Evolutionary conservation across 2,888 invertebrate species (phyloP), one percentile per base, ranked within the genome.

Genomic region (Ectemnius continuus): DNA sequence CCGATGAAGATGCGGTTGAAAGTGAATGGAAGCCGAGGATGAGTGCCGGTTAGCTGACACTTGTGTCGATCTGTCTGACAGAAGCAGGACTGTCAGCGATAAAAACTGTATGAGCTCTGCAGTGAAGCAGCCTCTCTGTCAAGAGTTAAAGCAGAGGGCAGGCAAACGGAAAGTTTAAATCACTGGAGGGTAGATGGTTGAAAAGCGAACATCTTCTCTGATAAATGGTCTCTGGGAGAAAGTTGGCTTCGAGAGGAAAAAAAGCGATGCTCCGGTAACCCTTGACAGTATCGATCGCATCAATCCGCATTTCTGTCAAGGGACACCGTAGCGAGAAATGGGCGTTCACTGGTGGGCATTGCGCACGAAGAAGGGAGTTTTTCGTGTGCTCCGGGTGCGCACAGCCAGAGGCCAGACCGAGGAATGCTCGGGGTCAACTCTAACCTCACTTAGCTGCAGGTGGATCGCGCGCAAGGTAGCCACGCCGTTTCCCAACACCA

Each of bases 271-370:
- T 83, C 81, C 73, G 73, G 46, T 61, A 71, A 78, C 82, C 82
- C 85, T 84, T 82, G 84, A 85, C 84, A 85, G 86, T 88, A 89
- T 89, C 89, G 89, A 89, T 89, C 89, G 87, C 86, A 88, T 88
- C 88, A 88, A 89, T 89, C 86, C 85, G 87, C 86, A 82, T 86
- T 88, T 87, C 86, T 87, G 88, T 88, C 88, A 88, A 85, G 86
- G 77, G 75, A 73, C 61, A 69, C 76, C 71, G 74, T 82, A 78
- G 78, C 76, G 73, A 87, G 86, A 88, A 88, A 89, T 90, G 89
- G 89, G 89, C 89, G 89, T 89, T 88, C 88, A 88, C 89, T 86
- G 80, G 84, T 70, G 78, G 76, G 83, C 74, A 81, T 83, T 87
- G 88, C 87, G 88, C 87, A 82, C 79, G 71, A 82, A 82, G 81